Conservation (phyloP, 2,113 vertebrate genomes). For the Orthonyx spaldingii region DNA sequence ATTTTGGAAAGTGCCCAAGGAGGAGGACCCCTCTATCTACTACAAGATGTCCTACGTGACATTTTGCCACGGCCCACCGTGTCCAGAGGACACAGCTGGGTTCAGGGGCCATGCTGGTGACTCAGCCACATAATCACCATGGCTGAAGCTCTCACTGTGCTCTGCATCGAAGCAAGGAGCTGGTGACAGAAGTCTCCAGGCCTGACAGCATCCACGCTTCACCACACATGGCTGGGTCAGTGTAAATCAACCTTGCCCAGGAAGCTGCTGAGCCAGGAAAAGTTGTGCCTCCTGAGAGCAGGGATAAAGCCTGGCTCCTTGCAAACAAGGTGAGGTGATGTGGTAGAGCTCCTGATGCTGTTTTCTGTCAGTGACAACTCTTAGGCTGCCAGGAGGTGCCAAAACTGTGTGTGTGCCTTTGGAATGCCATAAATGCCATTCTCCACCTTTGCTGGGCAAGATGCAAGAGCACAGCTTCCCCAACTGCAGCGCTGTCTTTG, state of each 20-base stretch:
- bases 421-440: background rate
- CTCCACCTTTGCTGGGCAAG: background rate
- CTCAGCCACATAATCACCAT: background rate
- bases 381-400: background rate
- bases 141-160: background rate
- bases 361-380: background rate
- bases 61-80: accelerated
- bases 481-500: background rate
- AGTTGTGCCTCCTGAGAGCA: background rate
- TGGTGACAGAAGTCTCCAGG: background rate
- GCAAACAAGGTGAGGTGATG: background rate
- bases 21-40: background rate
- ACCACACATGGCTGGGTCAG: accelerated
- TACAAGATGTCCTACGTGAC: accelerated
- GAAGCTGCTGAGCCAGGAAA: background rate
- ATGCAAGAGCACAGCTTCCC: background rate
- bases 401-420: background rate
- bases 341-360: background rate
- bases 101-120: background rate
- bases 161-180: accelerated
- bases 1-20: background rate
- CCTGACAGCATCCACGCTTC: accelerated
- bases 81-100: background rate
- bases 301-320: background rate
- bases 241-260: background rate